These are phyloP conservation scores for Pyrgus malvae DNA, from an alignment of 2,888 invertebrate genomes.

Conservation along the genomic window DNA sequence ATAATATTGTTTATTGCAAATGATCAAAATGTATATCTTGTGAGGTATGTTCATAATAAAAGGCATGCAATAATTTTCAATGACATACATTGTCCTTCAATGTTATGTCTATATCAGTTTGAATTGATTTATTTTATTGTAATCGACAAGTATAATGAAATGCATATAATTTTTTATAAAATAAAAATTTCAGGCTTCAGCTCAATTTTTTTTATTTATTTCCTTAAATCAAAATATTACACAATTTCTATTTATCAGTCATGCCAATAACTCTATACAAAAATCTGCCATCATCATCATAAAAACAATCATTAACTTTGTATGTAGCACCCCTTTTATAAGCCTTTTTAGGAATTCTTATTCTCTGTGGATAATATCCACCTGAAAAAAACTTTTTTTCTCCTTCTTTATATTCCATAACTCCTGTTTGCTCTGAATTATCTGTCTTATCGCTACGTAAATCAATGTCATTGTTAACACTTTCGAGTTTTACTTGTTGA, in stretches of 20 bases:
- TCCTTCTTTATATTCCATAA: conserved; percentile 47
- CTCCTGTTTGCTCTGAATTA: conserved; percentile 38
- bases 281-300: conserved; percentile 90
- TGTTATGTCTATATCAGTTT: conserved; percentile 35
- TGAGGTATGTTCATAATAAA: conserved; percentile 35
- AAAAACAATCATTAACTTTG: conserved; percentile 89
- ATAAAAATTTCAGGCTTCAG: conserved; percentile 67
- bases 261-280: conserved; percentile 90
- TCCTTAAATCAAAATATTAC: neutral
- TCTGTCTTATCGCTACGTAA: conserved; percentile 38
- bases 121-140: conserved; percentile 55
- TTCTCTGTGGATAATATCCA: conserved; percentile 81
- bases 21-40: conserved; percentile 18
- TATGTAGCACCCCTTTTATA: conserved; percentile 85
- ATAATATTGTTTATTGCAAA: conserved; percentile 26
- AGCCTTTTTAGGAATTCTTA: conserved; percentile 86
- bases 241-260: conserved; percentile 49
- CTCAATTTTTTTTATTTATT: conserved; percentile 58
- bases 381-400: conserved; percentile 42
- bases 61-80: conserved; percentile 45
- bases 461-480: conserved; percentile 48
- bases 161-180: conserved; percentile 76
- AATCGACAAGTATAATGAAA: conserved; percentile 64
- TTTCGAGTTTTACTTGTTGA: conserved; percentile 35
- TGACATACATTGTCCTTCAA: conserved; percentile 17